Evolutionary conservation across 2,113 vertebrate genomes (phyloP).

Genomic region (Odontesthes bonariensis): DNA sequence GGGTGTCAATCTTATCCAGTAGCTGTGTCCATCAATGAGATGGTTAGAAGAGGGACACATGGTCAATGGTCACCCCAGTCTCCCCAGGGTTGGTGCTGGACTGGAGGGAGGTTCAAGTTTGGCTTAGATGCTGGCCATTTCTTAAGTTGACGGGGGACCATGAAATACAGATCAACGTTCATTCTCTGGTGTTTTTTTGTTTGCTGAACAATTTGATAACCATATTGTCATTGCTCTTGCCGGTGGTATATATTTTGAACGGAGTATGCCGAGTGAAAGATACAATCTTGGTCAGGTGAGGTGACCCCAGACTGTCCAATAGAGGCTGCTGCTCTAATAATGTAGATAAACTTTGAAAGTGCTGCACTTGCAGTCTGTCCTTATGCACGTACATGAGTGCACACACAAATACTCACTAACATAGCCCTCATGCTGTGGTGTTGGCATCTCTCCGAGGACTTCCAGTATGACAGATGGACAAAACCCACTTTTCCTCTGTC

Average conservation of each 20-base stretch:
- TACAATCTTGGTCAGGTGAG: constrained; percentile 1
- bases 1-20: constrained; percentile 58
- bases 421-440: constrained; percentile 35
- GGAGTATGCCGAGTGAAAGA: constrained; percentile 21
- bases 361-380: constrained; percentile 7
- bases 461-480: constrained; percentile 82
- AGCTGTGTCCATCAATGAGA: constrained; percentile 69
- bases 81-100: constrained; percentile 63
- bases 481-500: constrained; percentile 52
- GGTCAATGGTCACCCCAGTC: constrained; percentile 71
- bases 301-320: not conserved
- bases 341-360: constrained; percentile 11
- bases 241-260: constrained; percentile 10
- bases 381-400: not conserved
- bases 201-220: constrained; percentile 46
- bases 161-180: constrained; percentile 75
- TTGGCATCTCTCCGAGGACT: constrained; percentile 77
- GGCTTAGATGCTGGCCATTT: constrained; percentile 66
- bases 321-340: not conserved
- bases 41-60: constrained; percentile 68
- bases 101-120: constrained; percentile 73
- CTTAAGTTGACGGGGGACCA: constrained; percentile 76
- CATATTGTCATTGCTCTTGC: constrained; percentile 36
- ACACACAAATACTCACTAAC: constrained; percentile 17
- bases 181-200: constrained; percentile 62